phyloP scores from a whole-genome alignment of 2,888 invertebrate species.

The Synanthedon vespiformis region DNA sequence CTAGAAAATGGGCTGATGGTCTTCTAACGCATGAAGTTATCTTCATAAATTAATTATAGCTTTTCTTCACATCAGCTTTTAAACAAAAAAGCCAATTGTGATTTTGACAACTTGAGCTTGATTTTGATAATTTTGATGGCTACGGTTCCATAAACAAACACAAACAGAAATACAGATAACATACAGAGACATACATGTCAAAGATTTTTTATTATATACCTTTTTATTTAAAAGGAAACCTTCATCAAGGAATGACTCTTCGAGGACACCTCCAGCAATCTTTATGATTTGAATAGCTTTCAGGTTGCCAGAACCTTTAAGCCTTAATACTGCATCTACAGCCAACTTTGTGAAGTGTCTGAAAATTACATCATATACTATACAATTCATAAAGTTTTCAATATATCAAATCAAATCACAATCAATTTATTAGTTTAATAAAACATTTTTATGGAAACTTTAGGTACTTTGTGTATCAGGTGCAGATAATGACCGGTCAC shows the following conservation, averaged over 20 bases:
- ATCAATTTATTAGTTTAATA: neutral
- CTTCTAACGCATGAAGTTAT: no score
- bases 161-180: no score
- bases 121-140: no score
- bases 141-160: no score
- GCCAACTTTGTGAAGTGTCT: conserved; percentile 92
- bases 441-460: conserved; percentile 1
- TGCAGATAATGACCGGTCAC: no score
- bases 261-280: conserved; percentile 91
- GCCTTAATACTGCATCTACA: conserved; percentile 93
- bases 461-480: neutral
- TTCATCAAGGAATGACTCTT: conserved; percentile 96
- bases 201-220: conserved; percentile 29
- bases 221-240: conserved; percentile 97
- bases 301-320: conserved; percentile 96
- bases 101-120: no score
- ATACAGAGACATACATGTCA: no score
- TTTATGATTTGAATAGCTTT: conserved; percentile 98
- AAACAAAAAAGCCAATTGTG: no score
- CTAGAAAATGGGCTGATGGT: no score
- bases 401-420: neutral
- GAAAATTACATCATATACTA: conserved; percentile 9
- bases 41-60: no score
- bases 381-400: neutral
- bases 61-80: no score